These are phyloP conservation scores for Scomberomorus guttatus DNA, from an alignment of 2,797 vertebrate species.

Conservation along the genomic window DNA sequence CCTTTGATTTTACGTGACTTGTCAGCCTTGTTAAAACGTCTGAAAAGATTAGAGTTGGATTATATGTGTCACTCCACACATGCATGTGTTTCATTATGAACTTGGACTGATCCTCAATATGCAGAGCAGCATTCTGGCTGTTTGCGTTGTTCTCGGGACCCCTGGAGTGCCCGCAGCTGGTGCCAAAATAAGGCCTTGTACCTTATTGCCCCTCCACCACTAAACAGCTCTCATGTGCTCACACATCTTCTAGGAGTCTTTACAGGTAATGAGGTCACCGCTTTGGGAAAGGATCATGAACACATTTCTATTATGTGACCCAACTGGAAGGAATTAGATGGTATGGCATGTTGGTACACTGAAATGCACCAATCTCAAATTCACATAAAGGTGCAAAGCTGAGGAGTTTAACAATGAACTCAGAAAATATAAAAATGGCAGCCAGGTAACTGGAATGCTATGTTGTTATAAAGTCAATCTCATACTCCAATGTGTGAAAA, in stretches of 20 bases:
- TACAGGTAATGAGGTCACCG: constrained; percentile 77
- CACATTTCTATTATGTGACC: constrained; percentile 69
- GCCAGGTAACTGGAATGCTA: constrained; percentile 32
- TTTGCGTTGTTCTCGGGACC: constrained; percentile 58
- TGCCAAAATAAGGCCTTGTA: constrained; percentile 66
- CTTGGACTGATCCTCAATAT: constrained; percentile 45
- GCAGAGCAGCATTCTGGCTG: constrained; percentile 38
- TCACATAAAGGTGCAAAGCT: constrained; percentile 53
- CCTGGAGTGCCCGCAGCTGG: constrained; percentile 68
- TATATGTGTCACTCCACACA: constrained; percentile 70
- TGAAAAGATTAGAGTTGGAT: constrained; percentile 77
- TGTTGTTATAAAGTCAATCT: constrained; percentile 16
- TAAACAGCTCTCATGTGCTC: constrained; percentile 73
- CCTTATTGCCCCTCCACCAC: constrained; percentile 56
- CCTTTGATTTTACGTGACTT: constrained; percentile 80
- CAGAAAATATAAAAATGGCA: constrained; percentile 57
- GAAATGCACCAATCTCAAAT: constrained; percentile 43
- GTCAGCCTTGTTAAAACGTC: constrained; percentile 81
- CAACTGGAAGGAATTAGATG: constrained; percentile 66
- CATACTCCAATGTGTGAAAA: not conserved
- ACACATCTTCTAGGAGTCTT: constrained; percentile 67
- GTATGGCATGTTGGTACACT: constrained; percentile 7
- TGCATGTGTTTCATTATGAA: constrained; percentile 74
- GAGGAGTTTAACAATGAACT: constrained; percentile 24
- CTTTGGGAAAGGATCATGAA: constrained; percentile 66